Base-by-base conservation (phyloP, 1,140 invertebrate species). In the Apis cerana region DNA sequence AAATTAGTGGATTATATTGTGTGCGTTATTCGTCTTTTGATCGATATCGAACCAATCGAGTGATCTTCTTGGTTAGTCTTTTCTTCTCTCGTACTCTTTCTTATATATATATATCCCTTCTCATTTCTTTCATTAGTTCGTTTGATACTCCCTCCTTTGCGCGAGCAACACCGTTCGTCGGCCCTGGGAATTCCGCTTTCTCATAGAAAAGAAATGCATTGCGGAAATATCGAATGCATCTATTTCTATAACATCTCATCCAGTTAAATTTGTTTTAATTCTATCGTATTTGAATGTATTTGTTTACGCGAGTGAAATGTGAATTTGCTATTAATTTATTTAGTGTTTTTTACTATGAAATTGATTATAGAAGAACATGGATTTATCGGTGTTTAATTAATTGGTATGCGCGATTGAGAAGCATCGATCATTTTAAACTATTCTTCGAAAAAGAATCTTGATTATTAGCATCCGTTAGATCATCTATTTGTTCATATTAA, bases 141-240 rank as follows among this genome's bases (percentile, higher is more conserved):
- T 62, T 27, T 65, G 62, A 52, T 75, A 77, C 86, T 82, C 71
- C 79, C 71, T 76, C 76, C 77, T 76, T 71, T 62, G 82, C 59
- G 75, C 86, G 71, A 74, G 78, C 67, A 56, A 65, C 61, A 76
- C 75, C 86, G 86, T 74, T 61, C 78, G 21, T 62, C 86, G 75
- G 80, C 62, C 61, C 75, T 81, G 80, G 72, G 80, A 82, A 82
- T 82, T 82, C 69, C 76, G 75, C 83, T 70, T 83, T 87, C 84
- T 76, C 83, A 68, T 79, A 75, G 70, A 64, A 79, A 80, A 84
- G 74, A 74, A 82, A 86, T 70, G 70, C 67, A 65, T 54, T 70
- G 83, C 64, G 79, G 71, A 86, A 84, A 78, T 71, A 77, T 82
- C 78, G 81, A 75, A 67, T 83, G 84, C 80, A 71, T 85, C 71